Conservation (phyloP, 2,797 vertebrate species). For the Gallinago stenura region DNA sequence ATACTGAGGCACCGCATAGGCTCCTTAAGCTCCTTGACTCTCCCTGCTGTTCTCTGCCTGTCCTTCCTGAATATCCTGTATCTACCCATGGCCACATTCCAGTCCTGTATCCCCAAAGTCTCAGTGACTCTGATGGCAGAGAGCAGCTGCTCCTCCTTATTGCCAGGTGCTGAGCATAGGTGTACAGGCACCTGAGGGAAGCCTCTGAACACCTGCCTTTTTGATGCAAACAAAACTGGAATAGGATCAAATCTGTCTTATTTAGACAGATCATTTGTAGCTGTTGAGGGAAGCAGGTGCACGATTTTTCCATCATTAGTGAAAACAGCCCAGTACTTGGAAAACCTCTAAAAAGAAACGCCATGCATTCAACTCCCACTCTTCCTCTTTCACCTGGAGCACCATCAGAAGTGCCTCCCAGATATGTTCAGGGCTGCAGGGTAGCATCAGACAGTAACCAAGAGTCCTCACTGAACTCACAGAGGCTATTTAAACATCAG, state of each 20-base stretch:
- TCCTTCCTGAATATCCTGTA: background rate
- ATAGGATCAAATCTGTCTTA: background rate
- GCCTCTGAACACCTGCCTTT: background rate
- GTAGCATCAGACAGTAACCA: background rate
- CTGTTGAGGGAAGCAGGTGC: background rate
- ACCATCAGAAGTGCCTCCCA: background rate
- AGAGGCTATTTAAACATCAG: background rate
- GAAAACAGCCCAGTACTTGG: background rate
- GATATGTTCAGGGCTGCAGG: rapidly evolving
- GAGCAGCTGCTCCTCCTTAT: background rate
- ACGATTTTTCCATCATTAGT: background rate
- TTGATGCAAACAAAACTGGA: background rate
- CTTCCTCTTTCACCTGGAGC: background rate
- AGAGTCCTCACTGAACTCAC: background rate
- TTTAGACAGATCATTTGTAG: background rate
- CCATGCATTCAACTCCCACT: rapidly evolving
- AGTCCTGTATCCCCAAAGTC: background rate
- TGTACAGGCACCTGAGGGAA: background rate
- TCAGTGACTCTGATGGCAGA: background rate
- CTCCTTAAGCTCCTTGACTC: background rate
- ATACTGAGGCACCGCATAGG: background rate
- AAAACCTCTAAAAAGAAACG: background rate
- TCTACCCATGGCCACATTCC: background rate
- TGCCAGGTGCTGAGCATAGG: background rate
- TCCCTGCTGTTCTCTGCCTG: background rate